Conservation (phyloP, 1,140 invertebrate species). For the Rhizoglyphus robini region DNA sequence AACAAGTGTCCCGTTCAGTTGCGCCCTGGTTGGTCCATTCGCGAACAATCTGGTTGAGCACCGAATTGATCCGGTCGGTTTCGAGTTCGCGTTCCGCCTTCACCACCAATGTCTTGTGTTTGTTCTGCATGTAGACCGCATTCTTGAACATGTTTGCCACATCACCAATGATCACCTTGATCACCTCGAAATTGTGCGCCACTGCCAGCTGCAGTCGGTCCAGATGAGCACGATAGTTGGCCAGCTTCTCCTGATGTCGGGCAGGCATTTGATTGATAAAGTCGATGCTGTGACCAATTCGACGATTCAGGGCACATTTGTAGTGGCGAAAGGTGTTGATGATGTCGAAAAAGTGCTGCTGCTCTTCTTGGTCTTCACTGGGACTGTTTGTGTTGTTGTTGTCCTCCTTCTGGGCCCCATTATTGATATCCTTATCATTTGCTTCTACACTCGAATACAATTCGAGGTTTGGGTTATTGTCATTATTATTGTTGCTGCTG, state of each 20-base stretch:
- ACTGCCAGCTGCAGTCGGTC: conserved; percentile 58
- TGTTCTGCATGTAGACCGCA: conserved; percentile 36
- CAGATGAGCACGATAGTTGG: conserved; percentile 59
- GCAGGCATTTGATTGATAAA: conserved; percentile 50
- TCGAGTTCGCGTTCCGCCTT: conserved; percentile 34
- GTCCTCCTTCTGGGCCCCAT: too few relatives aligned
- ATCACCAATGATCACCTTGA: conserved; percentile 65
- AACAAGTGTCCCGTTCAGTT: conserved; percentile 68
- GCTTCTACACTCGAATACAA: too few relatives aligned
- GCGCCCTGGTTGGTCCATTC: conserved; percentile 83
- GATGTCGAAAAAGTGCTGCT: conserved; percentile 59
- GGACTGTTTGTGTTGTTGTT: neutral
- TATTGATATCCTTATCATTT: too few relatives aligned
- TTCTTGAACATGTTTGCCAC: conserved; percentile 71
- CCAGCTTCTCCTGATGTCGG: conserved; percentile 57
- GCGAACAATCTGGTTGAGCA: conserved; percentile 82
- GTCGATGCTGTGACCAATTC: conserved; percentile 55
- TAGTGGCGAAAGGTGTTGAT: conserved; percentile 64
- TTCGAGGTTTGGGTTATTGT: too few relatives aligned
- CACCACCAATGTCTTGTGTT: neutral
- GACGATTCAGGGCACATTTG: conserved; percentile 38
- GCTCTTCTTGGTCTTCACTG: conserved; percentile 43
- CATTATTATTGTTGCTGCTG: too few relatives aligned
- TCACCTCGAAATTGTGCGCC: conserved; percentile 66
- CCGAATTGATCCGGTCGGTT: conserved; percentile 74